Conservation (phyloP, 2,888 invertebrate genomes). For the Muschampia plurimacula region DNA sequence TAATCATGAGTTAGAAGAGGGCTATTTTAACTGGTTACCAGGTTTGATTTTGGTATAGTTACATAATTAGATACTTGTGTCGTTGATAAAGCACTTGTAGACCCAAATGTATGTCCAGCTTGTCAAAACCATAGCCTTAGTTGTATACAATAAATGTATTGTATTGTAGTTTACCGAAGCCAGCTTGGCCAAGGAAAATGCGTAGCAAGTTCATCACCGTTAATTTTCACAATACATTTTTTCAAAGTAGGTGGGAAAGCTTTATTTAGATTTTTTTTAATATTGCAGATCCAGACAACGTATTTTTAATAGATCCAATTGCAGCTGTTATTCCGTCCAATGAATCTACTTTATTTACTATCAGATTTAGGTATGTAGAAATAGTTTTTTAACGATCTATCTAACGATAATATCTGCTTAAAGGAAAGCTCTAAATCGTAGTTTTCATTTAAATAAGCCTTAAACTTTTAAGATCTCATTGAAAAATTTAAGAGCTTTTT, state of each 20-base stretch:
- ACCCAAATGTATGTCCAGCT: too few species aligned
- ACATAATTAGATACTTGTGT: background rate
- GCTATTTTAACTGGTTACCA: constrained; percentile 75
- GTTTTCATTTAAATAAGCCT: too few species aligned
- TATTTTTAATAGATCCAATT: constrained; percentile 75
- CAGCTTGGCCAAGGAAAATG: too few species aligned
- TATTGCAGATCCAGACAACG: constrained; percentile 70
- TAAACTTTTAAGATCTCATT: too few species aligned
- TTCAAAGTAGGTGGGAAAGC: background rate
- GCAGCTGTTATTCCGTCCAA: constrained; percentile 67
- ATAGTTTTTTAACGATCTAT: background rate
- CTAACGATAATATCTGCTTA: background rate
- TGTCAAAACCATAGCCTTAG: too few species aligned
- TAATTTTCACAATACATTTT: background rate
- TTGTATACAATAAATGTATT: too few species aligned
- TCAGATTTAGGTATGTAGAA: constrained; percentile 71
- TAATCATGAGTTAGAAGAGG: constrained; percentile 73
- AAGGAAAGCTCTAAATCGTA: background rate
- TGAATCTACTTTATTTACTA: constrained; percentile 75
- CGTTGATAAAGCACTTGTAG: too few species aligned
- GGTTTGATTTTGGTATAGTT: constrained; percentile 53
- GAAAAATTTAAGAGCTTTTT: too few species aligned
- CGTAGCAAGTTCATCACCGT: too few species aligned
- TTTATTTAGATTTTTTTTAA: background rate
- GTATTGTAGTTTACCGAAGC: too few species aligned